Conservation (phyloP, 2,797 vertebrate species). For the Somateria mollissima region DNA sequence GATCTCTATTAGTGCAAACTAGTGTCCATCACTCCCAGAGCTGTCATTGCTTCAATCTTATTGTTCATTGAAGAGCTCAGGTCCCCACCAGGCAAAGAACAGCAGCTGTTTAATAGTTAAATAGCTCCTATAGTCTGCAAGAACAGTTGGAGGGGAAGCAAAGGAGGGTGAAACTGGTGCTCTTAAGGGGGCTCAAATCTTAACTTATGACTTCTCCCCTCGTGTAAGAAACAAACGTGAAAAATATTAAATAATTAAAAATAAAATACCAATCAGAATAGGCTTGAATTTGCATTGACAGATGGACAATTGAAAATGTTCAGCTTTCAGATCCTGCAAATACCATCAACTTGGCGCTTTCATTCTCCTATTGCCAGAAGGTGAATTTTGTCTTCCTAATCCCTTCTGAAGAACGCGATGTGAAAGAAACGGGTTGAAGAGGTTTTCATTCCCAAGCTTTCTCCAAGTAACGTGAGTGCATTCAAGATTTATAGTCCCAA, state of each 20-base stretch:
- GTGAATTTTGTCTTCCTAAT: background rate
- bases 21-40: constrained; percentile 28
- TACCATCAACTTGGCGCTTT: background rate
- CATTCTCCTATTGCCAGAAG: background rate
- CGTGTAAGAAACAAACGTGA: background rate
- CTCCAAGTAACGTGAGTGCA: background rate
- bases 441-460: background rate
- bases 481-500: background rate
- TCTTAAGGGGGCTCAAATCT: background rate
- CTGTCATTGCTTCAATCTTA: background rate
- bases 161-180: background rate
- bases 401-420: background rate
- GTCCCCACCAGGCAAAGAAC: background rate
- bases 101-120: background rate
- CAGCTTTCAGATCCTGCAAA: background rate
- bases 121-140: background rate
- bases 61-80: constrained; percentile 30
- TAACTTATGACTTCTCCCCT: background rate
- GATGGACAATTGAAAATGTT: too few relatives aligned
- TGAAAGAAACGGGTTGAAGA: background rate
- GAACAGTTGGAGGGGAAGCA: background rate
- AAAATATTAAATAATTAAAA: background rate
- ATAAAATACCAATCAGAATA: background rate
- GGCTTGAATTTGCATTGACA: background rate
- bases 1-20: constrained; percentile 30